Evolutionary conservation across 2,797 vertebrate genomes (phyloP).

Genomic region (Mormyrops boulengeri): DNA sequence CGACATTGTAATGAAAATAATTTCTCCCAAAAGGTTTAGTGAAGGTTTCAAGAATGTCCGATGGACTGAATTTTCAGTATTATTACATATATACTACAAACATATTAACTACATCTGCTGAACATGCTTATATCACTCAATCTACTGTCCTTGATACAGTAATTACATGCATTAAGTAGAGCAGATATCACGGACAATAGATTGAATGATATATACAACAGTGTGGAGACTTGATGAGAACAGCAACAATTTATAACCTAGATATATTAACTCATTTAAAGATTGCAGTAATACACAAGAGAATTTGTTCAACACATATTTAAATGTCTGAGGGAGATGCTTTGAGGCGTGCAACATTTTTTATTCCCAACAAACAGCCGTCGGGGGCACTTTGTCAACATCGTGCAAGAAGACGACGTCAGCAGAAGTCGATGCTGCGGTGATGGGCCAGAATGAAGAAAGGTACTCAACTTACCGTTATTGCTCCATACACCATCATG

Average conservation of each 20-base stretch:
- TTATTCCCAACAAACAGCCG: not conserved
- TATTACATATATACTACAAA: not conserved
- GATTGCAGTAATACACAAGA: not conserved
- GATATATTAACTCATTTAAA: not conserved
- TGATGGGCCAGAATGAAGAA: not conserved
- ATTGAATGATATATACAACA: not conserved
- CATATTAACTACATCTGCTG: not conserved
- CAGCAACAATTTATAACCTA: not conserved
- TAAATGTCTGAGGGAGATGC: not conserved
- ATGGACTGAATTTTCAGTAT: not conserved
- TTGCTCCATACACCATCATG: conserved; percentile 98
- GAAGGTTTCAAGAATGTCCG: not conserved
- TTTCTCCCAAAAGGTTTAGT: not conserved
- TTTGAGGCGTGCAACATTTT: not conserved
- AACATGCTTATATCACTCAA: not conserved
- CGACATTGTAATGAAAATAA: not conserved
- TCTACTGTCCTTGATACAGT: not conserved
- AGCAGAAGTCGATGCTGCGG: not conserved
- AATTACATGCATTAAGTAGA: not conserved
- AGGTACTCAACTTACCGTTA: conserved; percentile 75
- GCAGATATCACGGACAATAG: not conserved
- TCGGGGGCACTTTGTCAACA: not conserved
- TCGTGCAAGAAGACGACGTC: not conserved
- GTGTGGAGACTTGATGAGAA: not conserved
- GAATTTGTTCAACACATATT: not conserved